Base-by-base conservation (phyloP, 2,113 vertebrate species). In the Gasterosteus aculeatus region DNA sequence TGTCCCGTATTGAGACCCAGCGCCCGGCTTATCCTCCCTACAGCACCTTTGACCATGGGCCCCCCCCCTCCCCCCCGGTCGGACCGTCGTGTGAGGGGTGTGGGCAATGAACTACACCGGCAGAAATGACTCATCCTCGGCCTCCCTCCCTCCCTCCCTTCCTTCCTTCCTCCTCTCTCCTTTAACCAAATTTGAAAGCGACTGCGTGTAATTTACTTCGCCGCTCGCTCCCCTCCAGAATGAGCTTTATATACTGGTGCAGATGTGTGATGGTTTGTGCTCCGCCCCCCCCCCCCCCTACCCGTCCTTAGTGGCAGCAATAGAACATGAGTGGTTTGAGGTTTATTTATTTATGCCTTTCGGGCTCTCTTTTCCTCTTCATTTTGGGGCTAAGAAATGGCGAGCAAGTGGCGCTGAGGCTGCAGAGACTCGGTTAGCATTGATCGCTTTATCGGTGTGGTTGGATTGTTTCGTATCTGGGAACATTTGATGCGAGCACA, bases 381-480 rank as follows among this genome's bases (percentile, higher is more conserved):
- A 89, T 91, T 91, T 85, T 83, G 76, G 85, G 84, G 80, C 91
- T 84, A 81, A 89, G 89, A 88, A 90, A 89, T 80, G 82, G 88
- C 79, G 16, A 82, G 87, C 89, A 57, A 84, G 87, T 83, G 87
- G 78, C 83, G 81, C 85, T 78, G 87, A 84, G 89, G 89, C 85
- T 82, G 88, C 56, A 3, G 75, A 71, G 90, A 93, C 89, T 61
- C 79, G 54, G 91, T 93, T 93, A 93, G 92, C 92, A 93, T 93
- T 89, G 92, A 93, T 92, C 79, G 88, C 85, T 89, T 90, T 88
- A 90, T 92, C 83, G 91, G 88, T 92, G 91, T 72, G 90, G 91
- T 91, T 83, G 90, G 90, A 88, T 90, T 89, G 89, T 88, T 84
- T 86, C 65, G 86, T 80, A 88, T 88, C 87, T 87, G 81, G 89